These are phyloP conservation scores for Ceratotherium simum DNA, from an alignment of 2,113 vertebrate genomes.

Conservation along the genomic window DNA sequence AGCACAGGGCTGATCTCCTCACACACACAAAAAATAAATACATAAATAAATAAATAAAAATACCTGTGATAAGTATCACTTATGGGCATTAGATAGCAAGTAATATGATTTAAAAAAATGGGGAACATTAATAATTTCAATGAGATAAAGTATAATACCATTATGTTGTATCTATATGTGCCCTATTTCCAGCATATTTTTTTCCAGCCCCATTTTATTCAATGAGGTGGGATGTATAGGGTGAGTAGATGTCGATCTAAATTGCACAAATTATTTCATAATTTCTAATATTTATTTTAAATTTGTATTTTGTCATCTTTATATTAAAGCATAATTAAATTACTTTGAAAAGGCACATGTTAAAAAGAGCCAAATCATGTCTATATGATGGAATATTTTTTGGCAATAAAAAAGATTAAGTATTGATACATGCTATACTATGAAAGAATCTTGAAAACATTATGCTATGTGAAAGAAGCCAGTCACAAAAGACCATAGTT, in stretches of 20 bases:
- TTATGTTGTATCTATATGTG: background rate
- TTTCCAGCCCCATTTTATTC: background rate
- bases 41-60: background rate
- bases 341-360: background rate
- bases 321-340: background rate
- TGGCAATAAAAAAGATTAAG: background rate
- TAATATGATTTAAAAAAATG: background rate
- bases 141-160: background rate
- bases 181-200: background rate
- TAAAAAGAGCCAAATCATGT: conserved; percentile 51
- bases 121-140: background rate
- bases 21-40: no score
- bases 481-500: background rate
- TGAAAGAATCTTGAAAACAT: background rate
- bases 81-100: background rate
- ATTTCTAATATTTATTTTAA: background rate
- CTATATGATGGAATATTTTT: background rate
- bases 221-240: background rate
- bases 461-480: background rate
- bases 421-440: no score
- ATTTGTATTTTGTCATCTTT: background rate
- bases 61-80: background rate
- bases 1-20: no score
- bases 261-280: background rate
- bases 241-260: background rate